Evolutionary conservation across 2,113 vertebrate genomes (phyloP), one percentile per base, ranked within the genome.

Genomic region (Alouatta palliata): DNA sequence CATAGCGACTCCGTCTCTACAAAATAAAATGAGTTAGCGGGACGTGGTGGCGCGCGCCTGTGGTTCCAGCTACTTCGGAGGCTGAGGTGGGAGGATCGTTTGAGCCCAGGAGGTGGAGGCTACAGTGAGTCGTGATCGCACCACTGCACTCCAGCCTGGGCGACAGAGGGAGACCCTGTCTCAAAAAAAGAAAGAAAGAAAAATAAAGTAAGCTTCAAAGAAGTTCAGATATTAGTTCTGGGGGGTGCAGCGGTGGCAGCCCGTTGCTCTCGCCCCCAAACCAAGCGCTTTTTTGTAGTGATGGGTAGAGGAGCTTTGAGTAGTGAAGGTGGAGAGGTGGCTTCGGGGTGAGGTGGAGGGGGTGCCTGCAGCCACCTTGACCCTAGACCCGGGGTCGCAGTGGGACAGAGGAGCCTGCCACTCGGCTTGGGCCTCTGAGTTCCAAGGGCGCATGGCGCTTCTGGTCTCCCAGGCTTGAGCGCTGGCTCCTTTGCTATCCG

Each of bases 171-270:
- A 64, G 61, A 64, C 61, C 27, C 25, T 64, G 61, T 64, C 27
- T 64, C 27, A 30, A 64, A 30, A 61, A 64, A 30, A 30, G 27
- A 14, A 13, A 30, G 10, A 30, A 30, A 30, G 61, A 64, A 64
- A 30, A 30, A 61, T 13, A 61, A 61, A 64, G 25, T 64, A 64
- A 64, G 61, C 61, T 64, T 64, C 84, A 17, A 19, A 64, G 83
- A 73, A 68, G 40, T 45, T 81, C 54, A 1, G 58, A 54, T n/a
- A 66, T 76, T 75, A 82, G 47, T 14, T 83, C 75, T 37, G 87
- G 21, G 40, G 35, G 4, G 6, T 5, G 2, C 8, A 11, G 54
- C 6, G 0, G 8, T 5, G 3, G 61, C 17, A 12, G n/a, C 16
- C 13, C 11, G 1, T 14, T 12, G 11, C n/a, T 66, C 27, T 84